These are phyloP conservation scores for Calliphora vomitoria DNA, from an alignment of 2,888 invertebrate genomes.

Conservation along the genomic window DNA sequence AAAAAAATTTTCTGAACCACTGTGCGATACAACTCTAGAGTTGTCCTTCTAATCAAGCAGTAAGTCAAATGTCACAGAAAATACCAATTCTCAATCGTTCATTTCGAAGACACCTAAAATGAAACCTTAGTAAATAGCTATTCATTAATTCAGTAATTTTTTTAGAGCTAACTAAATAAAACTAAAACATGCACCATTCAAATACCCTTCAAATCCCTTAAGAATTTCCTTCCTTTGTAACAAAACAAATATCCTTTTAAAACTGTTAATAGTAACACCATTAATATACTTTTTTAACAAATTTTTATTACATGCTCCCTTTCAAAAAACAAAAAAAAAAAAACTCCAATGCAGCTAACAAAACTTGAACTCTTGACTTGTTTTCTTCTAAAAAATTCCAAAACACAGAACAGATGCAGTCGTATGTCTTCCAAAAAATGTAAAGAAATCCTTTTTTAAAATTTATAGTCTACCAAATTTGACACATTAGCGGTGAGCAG, in stretches of 20 bases:
- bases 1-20: too few relatives aligned
- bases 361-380: conserved; percentile 70
- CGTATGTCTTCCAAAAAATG: conserved; percentile 16
- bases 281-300: conserved; percentile 70
- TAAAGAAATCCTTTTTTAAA: conserved; percentile 59
- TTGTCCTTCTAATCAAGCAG: too few relatives aligned
- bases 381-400: conserved; percentile 17
- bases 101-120: too few relatives aligned
- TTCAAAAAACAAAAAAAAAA: conserved; percentile 18
- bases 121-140: too few relatives aligned
- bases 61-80: too few relatives aligned
- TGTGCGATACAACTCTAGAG: too few relatives aligned
- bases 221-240: conserved; percentile 18
- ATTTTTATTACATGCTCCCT: conserved; percentile 57
- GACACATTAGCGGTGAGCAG: conserved; percentile 70
- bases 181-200: too few relatives aligned
- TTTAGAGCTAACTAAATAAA: too few relatives aligned
- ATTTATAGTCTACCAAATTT: conserved; percentile 69
- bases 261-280: conserved; percentile 74
- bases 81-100: too few relatives aligned
- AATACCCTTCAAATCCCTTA: conserved; percentile 42
- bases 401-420: conserved; percentile 60
- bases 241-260: conserved; percentile 66
- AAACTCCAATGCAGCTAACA: conserved; percentile 36
- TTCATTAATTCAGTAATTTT: too few relatives aligned